phyloP scores from a whole-genome alignment of 2,888 invertebrate genomes.

The Rambutsinella grinnellia region DNA sequence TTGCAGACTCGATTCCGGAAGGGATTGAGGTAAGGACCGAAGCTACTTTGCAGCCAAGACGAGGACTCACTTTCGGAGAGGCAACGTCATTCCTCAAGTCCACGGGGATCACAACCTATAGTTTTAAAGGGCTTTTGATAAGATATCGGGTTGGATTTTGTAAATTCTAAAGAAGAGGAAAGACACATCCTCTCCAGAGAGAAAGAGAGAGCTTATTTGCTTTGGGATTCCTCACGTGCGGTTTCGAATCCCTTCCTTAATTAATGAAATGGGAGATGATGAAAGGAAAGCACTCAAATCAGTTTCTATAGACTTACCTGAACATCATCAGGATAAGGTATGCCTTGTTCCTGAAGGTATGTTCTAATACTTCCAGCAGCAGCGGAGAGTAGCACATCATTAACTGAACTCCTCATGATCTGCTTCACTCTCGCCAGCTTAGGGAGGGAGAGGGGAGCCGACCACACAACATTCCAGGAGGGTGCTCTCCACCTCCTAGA shows the following conservation, averaged over 20 bases:
- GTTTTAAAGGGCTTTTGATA: too few species aligned
- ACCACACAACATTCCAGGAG: conserved; percentile 70
- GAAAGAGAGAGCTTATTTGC: not conserved
- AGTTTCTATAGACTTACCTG: conserved; percentile 67
- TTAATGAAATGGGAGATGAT: conserved; percentile 4
- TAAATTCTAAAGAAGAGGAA: not conserved
- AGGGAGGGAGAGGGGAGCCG: conserved; percentile 70
- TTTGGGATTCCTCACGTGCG: not conserved
- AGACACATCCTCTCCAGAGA: not conserved
- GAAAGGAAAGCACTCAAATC: too few species aligned
- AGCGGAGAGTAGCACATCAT: conserved; percentile 73
- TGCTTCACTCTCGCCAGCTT: conserved; percentile 72
- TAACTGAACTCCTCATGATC: conserved; percentile 72
- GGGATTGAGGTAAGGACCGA: conserved; percentile 71
- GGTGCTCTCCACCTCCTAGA: conserved; percentile 1
- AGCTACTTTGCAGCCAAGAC: conserved; percentile 69
- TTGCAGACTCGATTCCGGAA: conserved; percentile 73
- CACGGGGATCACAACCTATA: conserved; percentile 69
- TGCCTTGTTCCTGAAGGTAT: conserved; percentile 71
- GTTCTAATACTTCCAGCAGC: conserved; percentile 72
- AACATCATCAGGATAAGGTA: conserved; percentile 71
- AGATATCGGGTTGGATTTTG: not conserved
- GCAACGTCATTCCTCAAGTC: conserved; percentile 68
- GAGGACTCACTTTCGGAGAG: conserved; percentile 65
- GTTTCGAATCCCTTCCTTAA: not conserved